phyloP scores from a whole-genome alignment of 2,888 invertebrate species.

The Netelia fuscicornis region DNA sequence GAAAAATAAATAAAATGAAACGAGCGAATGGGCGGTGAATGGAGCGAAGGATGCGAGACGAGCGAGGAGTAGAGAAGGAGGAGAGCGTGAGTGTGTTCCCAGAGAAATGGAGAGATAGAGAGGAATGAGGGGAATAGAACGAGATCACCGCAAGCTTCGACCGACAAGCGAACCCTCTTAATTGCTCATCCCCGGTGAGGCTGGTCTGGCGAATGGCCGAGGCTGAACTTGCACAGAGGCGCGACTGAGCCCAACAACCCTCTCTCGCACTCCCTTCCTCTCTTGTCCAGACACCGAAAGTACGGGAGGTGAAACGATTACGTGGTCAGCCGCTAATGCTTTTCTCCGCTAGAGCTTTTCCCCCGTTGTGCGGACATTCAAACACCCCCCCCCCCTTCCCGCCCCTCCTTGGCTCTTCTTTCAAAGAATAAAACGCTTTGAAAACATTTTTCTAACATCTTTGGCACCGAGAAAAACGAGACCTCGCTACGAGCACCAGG shows the following conservation, averaged over 20 bases:
- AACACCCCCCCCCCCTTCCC: constrained; percentile 1
- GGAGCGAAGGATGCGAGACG: neutral
- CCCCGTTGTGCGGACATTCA: constrained; percentile 34
- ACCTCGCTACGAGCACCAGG: neutral
- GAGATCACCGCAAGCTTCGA: constrained; percentile 64
- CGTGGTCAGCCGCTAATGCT: constrained; percentile 66
- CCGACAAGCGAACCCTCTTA: constrained; percentile 67
- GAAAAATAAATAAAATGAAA: constrained; percentile 47
- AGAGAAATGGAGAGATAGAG: constrained; percentile 69
- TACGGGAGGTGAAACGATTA: constrained; percentile 66
- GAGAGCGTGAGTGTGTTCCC: constrained; percentile 40
- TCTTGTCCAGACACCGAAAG: constrained; percentile 51
- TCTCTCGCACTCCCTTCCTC: constrained; percentile 16
- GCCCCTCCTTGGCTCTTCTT: neutral
- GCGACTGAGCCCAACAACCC: constrained; percentile 53
- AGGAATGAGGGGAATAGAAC: constrained; percentile 58
- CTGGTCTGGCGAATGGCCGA: constrained; percentile 53
- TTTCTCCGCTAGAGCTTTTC: constrained; percentile 36
- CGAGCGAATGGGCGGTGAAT: constrained; percentile 15
- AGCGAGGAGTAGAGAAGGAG: constrained; percentile 9
- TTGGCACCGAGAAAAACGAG: neutral
- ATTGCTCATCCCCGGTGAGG: constrained; percentile 66
- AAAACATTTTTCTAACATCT: constrained; percentile 61
- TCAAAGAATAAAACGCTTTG: constrained; percentile 57
- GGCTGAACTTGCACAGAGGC: constrained; percentile 54